Percentiles rank a stretch among this genome's conserved stretches.
phyloP scores from a whole-genome alignment of 2,888 invertebrate genomes.

The Nasonia oneida region DNA sequence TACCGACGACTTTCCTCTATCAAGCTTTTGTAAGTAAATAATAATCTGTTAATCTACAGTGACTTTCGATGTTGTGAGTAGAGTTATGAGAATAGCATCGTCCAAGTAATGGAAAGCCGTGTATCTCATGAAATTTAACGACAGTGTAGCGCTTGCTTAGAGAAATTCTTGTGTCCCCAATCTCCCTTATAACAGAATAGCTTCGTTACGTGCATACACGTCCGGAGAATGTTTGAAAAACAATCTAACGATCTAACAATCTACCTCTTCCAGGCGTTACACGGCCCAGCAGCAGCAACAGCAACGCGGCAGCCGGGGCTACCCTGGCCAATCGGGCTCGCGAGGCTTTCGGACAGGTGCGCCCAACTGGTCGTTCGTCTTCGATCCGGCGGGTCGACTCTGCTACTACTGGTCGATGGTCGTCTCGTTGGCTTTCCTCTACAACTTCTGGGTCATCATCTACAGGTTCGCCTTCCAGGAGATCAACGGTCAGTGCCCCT shows the following conservation, averaged over 20 bases:
- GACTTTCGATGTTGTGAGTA: conserved; percentile 26
- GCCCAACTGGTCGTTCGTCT: conserved; percentile 96
- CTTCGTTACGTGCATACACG: background rate
- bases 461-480: conserved; percentile 99
- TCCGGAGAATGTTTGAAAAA: background rate
- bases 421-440: conserved; percentile 96
- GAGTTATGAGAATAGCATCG: background rate
- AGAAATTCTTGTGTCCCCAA: too few relatives aligned
- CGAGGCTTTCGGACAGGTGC: conserved; percentile 83
- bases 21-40: conserved; percentile 45
- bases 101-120: too few relatives aligned
- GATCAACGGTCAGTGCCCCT: conserved; percentile 88
- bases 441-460: conserved; percentile 99
- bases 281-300: conserved; percentile 77
- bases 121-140: too few relatives aligned
- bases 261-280: conserved; percentile 70
- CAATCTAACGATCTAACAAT: background rate
- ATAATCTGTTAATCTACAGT: conserved; percentile 16
- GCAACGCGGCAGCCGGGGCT: conserved; percentile 77
- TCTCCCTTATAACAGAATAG: too few relatives aligned
- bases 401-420: conserved; percentile 99
- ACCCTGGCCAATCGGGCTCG: conserved; percentile 75
- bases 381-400: conserved; percentile 97
- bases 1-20: conserved; percentile 51
- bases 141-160: background rate